These are phyloP conservation scores for Tachystola acroxantha DNA, from an alignment of 2,888 invertebrate genomes.

Conservation along the genomic window DNA sequence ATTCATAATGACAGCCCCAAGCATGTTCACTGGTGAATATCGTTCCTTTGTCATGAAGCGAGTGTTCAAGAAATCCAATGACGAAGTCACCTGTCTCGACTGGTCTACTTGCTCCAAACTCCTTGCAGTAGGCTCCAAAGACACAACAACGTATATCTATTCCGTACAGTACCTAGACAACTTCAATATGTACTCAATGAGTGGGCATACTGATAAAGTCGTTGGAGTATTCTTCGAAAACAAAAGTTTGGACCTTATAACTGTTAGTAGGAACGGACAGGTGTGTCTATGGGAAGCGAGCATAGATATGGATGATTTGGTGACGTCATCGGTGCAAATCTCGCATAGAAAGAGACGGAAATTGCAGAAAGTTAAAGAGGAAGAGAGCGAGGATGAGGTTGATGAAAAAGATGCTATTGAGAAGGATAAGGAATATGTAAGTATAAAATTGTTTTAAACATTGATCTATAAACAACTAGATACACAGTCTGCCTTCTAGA, in stretches of 20 bases:
- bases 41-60: conserved; percentile 92
- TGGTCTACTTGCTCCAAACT: conserved; percentile 96
- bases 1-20: conserved; percentile 92
- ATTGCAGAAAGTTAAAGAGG: conserved; percentile 43
- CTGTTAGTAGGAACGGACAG: conserved; percentile 90
- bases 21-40: conserved; percentile 87
- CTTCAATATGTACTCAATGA: conserved; percentile 86
- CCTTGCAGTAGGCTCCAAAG: conserved; percentile 93
- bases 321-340: conserved; percentile 69
- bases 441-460: conserved; percentile 12
- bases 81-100: conserved; percentile 90
- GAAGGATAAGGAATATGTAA: conserved; percentile 68
- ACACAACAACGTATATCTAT: conserved; percentile 91
- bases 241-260: conserved; percentile 89
- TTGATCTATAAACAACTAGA: too few relatives aligned
- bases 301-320: conserved; percentile 83
- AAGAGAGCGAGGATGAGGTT: conserved; percentile 83
- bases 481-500: too few relatives aligned
- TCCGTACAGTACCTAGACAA: conserved; percentile 86
- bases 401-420: conserved; percentile 78
- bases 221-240: conserved; percentile 93
- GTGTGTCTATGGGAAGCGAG: conserved; percentile 92
- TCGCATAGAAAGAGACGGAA: conserved; percentile 68
- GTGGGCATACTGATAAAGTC: conserved; percentile 91
- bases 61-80: conserved; percentile 88